Evolutionary conservation across 1,140 invertebrate species (phyloP), one percentile per base, ranked within the genome.

Genomic region (Lysiphlebus fabarum): DNA sequence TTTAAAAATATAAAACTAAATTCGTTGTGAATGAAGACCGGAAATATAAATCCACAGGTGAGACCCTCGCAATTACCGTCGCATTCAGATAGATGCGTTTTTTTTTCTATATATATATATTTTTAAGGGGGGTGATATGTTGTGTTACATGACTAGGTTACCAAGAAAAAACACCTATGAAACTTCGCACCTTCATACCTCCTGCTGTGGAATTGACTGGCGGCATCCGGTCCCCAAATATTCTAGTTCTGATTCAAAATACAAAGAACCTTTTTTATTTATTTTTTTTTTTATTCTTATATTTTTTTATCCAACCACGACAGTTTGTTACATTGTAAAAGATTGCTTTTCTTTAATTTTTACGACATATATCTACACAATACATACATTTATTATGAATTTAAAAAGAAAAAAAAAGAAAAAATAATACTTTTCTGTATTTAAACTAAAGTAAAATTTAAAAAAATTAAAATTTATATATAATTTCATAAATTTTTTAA

Each of bases 41-140:
- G 70, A 72, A 72, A 67, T 71, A 72, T 71, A 74, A 74, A 74
- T 72, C 63, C 66, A 62, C 55, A 45, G 44, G 44, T 60, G 58
- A 53, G 58, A 63, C 61, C 17, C 17, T 26, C 67, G 68, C 65
- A 72, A 72, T 71, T 70, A 72, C 62, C 42, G 42, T 61, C 62
- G 56, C 61, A 65, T 70, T 70, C 63, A 65, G 60, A 43, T 63
- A 60, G 63, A 51, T 63, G 54, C 59, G 4, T 26, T 26, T 26
- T 26, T 26, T 26, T 2, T 26, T 26, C 4, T 26, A 2, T 26
- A 2, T 26, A 26, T 26, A 2, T 26, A n/a, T 26, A 26, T 26
- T 45, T 38, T 36, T 7, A 6, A 51, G 34, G 56, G 17, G 48
- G 8, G 26, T 56, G 33, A 42, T 43, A 50, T 33, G 42, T 26